phyloP scores from a whole-genome alignment of 2,888 invertebrate genomes.

The Plagodis dolabraria region DNA sequence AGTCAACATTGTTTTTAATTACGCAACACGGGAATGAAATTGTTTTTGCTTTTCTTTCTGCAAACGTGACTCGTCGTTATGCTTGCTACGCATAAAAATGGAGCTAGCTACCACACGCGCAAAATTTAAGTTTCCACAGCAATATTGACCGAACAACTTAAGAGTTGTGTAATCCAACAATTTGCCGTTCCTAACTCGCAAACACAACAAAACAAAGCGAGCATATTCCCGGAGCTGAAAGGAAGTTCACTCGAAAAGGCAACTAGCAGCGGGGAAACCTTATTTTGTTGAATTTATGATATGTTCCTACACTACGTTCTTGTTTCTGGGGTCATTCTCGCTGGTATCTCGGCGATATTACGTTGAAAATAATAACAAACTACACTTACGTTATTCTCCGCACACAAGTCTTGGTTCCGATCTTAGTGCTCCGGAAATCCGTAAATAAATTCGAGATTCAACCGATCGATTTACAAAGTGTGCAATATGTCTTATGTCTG shows the following conservation, averaged over 20 bases:
- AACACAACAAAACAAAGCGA: constrained; percentile 81
- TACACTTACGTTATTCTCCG: constrained; percentile 24
- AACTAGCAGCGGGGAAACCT: constrained; percentile 77
- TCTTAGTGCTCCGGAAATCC: constrained; percentile 19
- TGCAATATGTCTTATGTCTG: constrained; percentile 41
- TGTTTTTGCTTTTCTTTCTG: constrained; percentile 12
- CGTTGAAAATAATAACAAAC: constrained; percentile 68
- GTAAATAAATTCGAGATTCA: constrained; percentile 12
- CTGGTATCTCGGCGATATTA: constrained; percentile 65
- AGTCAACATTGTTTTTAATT: constrained; percentile 55
- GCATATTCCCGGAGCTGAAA: constrained; percentile 76
- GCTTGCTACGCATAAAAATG: constrained; percentile 54
- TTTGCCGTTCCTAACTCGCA: constrained; percentile 79
- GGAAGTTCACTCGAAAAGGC: constrained; percentile 80
- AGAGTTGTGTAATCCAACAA: constrained; percentile 80
- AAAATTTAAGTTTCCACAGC: constrained; percentile 63
- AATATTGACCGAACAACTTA: constrained; percentile 79
- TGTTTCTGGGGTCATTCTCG: constrained; percentile 70
- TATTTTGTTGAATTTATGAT: constrained; percentile 80
- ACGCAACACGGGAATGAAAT: constrained; percentile 31
- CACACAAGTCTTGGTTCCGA: constrained; percentile 4
- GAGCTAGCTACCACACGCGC: constrained; percentile 39
- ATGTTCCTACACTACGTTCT: constrained; percentile 65
- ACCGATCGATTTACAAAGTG: not conserved
- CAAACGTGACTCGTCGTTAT: constrained; percentile 25